Conservation (phyloP, 2,113 vertebrate species). For the Lates calcarifer region DNA sequence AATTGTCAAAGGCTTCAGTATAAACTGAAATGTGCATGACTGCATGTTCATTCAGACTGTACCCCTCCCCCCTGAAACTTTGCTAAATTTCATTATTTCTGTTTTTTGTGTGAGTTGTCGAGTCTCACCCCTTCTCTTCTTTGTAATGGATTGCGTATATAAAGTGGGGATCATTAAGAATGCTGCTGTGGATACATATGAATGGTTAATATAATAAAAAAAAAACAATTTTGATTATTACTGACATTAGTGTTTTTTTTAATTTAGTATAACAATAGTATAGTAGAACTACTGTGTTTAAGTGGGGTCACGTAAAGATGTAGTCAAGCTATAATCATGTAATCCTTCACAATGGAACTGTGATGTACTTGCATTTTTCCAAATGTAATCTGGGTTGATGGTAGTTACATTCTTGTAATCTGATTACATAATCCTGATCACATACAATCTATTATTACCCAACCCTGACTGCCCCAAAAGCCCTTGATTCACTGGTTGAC, state of each 20-base stretch:
- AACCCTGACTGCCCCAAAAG: too few species aligned
- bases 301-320: too few species aligned
- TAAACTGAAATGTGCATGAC: conserved; percentile 80
- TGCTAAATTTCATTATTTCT: conserved; percentile 56
- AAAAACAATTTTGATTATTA: conserved; percentile 78
- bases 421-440: too few species aligned
- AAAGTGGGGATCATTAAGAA: conserved; percentile 72
- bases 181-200: conserved; percentile 86
- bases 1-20: conserved; percentile 70
- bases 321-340: too few species aligned
- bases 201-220: conserved; percentile 88
- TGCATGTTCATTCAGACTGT: conserved; percentile 78
- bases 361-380: too few species aligned
- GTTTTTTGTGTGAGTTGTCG: conserved; percentile 72
- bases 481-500: too few species aligned
- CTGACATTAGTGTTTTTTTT: conserved; percentile 4
- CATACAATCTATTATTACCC: too few species aligned
- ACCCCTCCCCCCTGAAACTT: background rate
- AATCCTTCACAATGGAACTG: too few species aligned
- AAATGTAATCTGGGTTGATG: too few species aligned
- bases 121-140: conserved; percentile 47
- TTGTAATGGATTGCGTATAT: conserved; percentile 71
- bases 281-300: background rate
- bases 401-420: too few species aligned
- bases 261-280: background rate